Conservation (phyloP, 1,140 invertebrate species). For the Notospermus geniculatus region DNA sequence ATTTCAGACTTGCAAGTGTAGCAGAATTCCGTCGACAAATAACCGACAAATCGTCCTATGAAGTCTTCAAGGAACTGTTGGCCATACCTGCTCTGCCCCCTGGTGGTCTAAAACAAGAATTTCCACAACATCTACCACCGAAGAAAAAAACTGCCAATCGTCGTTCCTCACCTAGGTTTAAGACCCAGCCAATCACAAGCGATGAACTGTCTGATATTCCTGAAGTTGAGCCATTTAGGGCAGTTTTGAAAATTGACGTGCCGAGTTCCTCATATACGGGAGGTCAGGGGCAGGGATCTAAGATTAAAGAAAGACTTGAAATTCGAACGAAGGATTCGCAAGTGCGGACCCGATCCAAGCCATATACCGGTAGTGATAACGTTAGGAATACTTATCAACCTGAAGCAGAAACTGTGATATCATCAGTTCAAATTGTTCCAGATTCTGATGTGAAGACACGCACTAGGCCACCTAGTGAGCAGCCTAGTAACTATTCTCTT, state of each 20-base stretch:
- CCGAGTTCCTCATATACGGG: no score
- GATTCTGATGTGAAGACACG: no score
- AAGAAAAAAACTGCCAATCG: slow-evolving; percentile 21
- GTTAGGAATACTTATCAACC: slow-evolving; percentile 22
- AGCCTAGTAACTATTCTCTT: no score
- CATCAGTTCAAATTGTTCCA: no score
- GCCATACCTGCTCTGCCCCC: slow-evolving; percentile 14
- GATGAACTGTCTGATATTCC: slow-evolving; percentile 48
- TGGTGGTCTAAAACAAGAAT: slow-evolving; percentile 31
- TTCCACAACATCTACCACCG: slow-evolving; percentile 34
- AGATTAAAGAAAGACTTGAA: not conserved
- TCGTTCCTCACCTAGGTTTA: slow-evolving; percentile 29
- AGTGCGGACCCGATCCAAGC: slow-evolving; percentile 25
- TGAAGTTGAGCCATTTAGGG: slow-evolving; percentile 17
- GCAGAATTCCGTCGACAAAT: slow-evolving; percentile 44
- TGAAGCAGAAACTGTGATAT: slow-evolving; percentile 15
- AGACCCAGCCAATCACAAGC: slow-evolving; percentile 47
- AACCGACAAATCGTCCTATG: slow-evolving; percentile 37
- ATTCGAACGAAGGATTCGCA: no score
- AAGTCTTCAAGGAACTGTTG: slow-evolving; percentile 41
- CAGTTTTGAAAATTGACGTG: no score
- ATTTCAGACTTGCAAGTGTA: slow-evolving; percentile 48
- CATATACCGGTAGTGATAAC: not conserved
- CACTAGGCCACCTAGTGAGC: no score
- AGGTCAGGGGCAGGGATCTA: not conserved